These are phyloP conservation scores for Cerastis rubricosa DNA, from an alignment of 2,888 invertebrate genomes.

Conservation along the genomic window DNA sequence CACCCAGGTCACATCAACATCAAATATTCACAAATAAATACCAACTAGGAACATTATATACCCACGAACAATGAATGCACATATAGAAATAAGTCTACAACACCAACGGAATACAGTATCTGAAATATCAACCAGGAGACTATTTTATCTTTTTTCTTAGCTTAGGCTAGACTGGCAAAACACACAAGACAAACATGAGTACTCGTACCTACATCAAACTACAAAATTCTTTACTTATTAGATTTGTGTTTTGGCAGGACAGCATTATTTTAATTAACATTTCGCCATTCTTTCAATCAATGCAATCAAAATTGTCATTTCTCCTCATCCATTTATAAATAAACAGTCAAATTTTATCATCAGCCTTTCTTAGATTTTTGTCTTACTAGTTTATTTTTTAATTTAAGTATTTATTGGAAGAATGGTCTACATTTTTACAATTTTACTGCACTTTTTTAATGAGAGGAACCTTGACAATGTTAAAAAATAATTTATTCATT, in stretches of 20 bases:
- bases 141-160: constrained; percentile 86
- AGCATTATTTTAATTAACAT: constrained; percentile 82
- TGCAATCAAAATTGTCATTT: constrained; percentile 49
- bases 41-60: constrained; percentile 75
- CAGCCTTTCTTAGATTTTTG: constrained; percentile 34
- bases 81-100: constrained; percentile 76
- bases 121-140: constrained; percentile 72
- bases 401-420: constrained; percentile 77
- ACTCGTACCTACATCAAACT: constrained; percentile 56
- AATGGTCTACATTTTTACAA: constrained; percentile 83
- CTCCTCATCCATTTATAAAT: constrained; percentile 49
- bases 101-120: constrained; percentile 72
- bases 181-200: constrained; percentile 73
- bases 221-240: constrained; percentile 63
- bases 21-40: constrained; percentile 77
- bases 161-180: constrained; percentile 89
- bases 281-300: constrained; percentile 80
- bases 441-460: constrained; percentile 89
- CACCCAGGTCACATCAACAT: constrained; percentile 91
- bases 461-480: constrained; percentile 86
- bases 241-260: constrained; percentile 88
- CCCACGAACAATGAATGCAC: constrained; percentile 80
- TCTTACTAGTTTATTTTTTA: constrained; percentile 31
- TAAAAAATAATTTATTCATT: constrained; percentile 60
- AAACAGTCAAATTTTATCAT: constrained; percentile 29